Conservation (phyloP, 2,113 vertebrate species). For the Heptranchias perlo region DNA sequence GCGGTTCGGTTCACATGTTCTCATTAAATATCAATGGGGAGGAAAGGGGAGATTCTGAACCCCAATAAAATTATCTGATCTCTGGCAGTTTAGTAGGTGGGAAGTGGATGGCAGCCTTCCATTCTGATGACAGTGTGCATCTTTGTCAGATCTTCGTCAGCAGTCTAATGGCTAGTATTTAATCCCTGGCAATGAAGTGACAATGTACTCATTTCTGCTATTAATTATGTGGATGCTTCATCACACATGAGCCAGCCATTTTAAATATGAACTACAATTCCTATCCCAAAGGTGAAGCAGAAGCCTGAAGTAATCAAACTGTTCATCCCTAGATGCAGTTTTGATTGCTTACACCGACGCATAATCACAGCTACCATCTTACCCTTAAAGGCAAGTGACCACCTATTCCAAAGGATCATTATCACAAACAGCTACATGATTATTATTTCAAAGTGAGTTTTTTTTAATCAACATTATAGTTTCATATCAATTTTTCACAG, state of each 20-base stretch:
- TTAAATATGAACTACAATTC: background rate
- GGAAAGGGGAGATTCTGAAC: background rate
- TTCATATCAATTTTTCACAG: background rate
- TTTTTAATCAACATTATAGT: background rate
- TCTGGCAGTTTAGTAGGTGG: background rate
- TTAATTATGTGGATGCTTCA: constrained; percentile 13
- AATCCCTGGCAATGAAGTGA: background rate
- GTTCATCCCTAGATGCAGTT: background rate
- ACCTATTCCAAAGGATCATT: background rate
- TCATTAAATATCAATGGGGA: background rate
- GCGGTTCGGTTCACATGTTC: background rate
- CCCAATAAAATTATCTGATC: background rate
- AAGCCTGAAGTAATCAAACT: constrained; percentile 11
- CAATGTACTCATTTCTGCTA: background rate
- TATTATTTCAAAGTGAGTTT: too few species aligned
- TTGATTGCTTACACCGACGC: background rate
- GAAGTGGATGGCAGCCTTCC: background rate
- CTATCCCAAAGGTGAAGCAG: background rate
- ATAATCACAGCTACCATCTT: background rate
- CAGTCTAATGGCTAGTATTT: background rate
- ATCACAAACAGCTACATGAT: background rate
- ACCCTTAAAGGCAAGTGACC: background rate
- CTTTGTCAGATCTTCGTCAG: background rate
- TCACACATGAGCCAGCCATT: background rate
- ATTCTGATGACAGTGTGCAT: background rate